A percentile compares a stretch with the other conserved stretches of the same genome.
Conservation (phyloP, 2,797 vertebrate genomes). For the Leuciscus waleckii region DNA sequence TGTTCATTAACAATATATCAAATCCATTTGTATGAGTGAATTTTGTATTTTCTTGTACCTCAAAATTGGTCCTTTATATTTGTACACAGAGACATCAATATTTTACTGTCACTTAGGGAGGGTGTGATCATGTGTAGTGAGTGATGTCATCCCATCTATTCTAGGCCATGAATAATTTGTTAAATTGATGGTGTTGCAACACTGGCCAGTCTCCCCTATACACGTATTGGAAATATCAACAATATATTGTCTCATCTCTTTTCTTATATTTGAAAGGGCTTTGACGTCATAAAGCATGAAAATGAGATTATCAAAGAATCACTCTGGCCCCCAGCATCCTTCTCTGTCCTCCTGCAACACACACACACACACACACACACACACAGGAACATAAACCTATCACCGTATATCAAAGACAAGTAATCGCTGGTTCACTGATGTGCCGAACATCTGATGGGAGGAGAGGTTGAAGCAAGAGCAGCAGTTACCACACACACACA, state of each 20-base stretch:
- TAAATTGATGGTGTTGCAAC: neutral
- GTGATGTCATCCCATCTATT: neutral
- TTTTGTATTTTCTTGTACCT: neutral
- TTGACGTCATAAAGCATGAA: slow-evolving; percentile 17
- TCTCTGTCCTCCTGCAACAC: neutral
- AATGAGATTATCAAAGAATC: slow-evolving; percentile 18
- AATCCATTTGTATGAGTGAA: neutral
- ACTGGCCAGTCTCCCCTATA: neutral
- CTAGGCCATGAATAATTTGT: neutral
- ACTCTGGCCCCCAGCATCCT: neutral
- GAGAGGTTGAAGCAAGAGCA: slow-evolving; percentile 56
- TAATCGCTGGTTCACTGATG: slow-evolving; percentile 42
- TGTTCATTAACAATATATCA: no score
- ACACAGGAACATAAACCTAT: slow-evolving; percentile 41
- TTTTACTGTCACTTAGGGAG: neutral
- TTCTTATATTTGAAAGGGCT: slow-evolving; percentile 21
- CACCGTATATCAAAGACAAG: slow-evolving; percentile 52
- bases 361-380: slow-evolving; percentile 3
- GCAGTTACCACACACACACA: slow-evolving; percentile 31
- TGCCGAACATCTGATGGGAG: slow-evolving; percentile 42
- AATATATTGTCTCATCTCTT: neutral
- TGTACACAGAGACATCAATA: neutral
- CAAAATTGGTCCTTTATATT: neutral
- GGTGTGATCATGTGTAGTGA: neutral
- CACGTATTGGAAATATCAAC: neutral